A percentile compares a stretch with the other conserved stretches of the same genome.
Evolutionary conservation across 2,888 invertebrate species (phyloP).

Genomic region (Taphrorychus bicolor): DNA sequence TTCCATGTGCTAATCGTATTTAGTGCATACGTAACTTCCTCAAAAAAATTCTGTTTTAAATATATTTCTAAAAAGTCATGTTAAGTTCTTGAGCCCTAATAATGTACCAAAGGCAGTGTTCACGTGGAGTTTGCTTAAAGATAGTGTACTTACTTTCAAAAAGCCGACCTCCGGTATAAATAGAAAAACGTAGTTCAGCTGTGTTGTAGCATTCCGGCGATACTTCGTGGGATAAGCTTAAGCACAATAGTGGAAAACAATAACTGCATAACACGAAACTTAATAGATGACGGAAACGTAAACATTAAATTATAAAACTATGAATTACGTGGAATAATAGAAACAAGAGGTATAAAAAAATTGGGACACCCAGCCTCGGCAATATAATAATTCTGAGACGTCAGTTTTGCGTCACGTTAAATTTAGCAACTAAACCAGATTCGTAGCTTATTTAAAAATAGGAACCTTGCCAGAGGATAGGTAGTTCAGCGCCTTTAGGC

Average conservation of each 20-base stretch:
- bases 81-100: too few relatives aligned
- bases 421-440: slow-evolving; percentile 35
- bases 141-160: background rate
- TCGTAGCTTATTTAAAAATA: slow-evolving; percentile 39
- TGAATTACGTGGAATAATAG: slow-evolving; percentile 27
- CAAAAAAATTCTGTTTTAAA: background rate
- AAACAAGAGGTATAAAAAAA: slow-evolving; percentile 29
- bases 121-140: background rate
- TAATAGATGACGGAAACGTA: slow-evolving; percentile 8
- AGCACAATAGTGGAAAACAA: slow-evolving; percentile 17
- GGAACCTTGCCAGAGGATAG: slow-evolving; percentile 41
- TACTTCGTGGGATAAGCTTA: background rate
- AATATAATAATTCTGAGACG: slow-evolving; percentile 37
- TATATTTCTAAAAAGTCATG: too few relatives aligned
- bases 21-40: background rate
- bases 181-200: background rate
- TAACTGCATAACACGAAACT: slow-evolving; percentile 27
- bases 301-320: slow-evolving; percentile 28
- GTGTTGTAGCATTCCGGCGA: background rate
- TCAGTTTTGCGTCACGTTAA: slow-evolving; percentile 36
- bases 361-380: slow-evolving; percentile 16
- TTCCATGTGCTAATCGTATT: background rate
- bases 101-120: background rate
- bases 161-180: background rate
- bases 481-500: slow-evolving; percentile 32